Base-by-base conservation (phyloP, 2,888 invertebrate species). In the Exephanes ischioxanthus region DNA sequence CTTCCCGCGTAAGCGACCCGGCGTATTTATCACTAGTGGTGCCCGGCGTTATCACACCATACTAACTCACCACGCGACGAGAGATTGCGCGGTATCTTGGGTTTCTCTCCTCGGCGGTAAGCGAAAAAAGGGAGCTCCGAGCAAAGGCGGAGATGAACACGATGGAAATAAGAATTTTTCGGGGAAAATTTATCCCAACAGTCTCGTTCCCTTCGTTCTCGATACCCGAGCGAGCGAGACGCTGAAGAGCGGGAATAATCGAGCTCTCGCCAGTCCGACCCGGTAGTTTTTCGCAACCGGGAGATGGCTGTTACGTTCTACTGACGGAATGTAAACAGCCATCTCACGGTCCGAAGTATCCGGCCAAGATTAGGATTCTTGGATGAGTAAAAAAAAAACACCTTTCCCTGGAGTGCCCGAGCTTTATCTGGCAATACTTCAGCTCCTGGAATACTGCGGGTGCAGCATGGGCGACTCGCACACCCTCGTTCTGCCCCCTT, bases 1-100 rank as follows among this genome's bases (percentile, higher is more conserved):
- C 70, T 53, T 22, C 26, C 51, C 63, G 19, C 48, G 45, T 37
- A 48, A 61, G 51, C 51, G 61, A 79, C 33, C 71, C 7, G 16
- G 22, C 16, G 63, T 63, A 71, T 71, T 63, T 71, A 79, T 79
- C 48, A 71, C 48, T 51, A 9, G 37, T 51, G 61, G 14, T 67
- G 63, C 33, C 45, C 58, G 19, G 58, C 48, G 30, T 78, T 71
- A 51, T 71, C 53, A 55, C 37, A 37, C 33, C 19, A 14, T 22
- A 55, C n/a, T 63, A 76, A 45, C 51, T 71, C 71, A 71, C 63
- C 71, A 22, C 33, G 61, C 63, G 71, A 70, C 63, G 48, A 51
- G 48, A 48, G 51, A 76, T 66, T 66, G 30, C 45, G 45, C 9
- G 9, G 14, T 77, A 58, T 77, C 68, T 30, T 14, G 45, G 45